Base-by-base conservation (phyloP, 2,113 vertebrate species). In the Hirundichthys speculiger region DNA sequence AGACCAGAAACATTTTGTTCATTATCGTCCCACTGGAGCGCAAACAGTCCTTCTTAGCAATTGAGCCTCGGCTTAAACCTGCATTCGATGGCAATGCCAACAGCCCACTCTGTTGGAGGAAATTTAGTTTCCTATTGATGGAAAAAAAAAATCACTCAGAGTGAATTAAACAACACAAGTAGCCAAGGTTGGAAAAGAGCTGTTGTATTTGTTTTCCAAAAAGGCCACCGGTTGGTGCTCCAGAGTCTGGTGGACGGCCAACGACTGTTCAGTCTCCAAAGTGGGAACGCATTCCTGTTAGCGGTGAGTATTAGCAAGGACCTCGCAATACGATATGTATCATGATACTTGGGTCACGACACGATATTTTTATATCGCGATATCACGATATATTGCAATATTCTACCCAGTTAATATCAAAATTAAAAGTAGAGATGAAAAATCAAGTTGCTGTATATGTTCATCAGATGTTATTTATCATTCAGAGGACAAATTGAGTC, bases 151-250 rank as follows among this genome's bases (percentile, higher is more conserved):
- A 1, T 14, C 56, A 59, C 41, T 18, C 20, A 42, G n/a, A 51
- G 27, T 49, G 58, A 84, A 72, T 68, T 49, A 74, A 70, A 85
- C 48, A 30, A 60, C 2, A 0, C 21, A 41, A 60, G 60, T 62
- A 49, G 16, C 54, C 75, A 39, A 18, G 41, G 43, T 52, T 82
- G 71, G 43, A 63, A 69, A 78, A 71, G 57, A 75, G 77, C 67
- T 75, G 75, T 77, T 82, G 51, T 68, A 77, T 84, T 82, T 66
- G 39, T 70, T 67, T 80, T 38, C 57, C 84, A 80, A 83, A 81
- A 54, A 34, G 73, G 49, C 57, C 39, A 61, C 64, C 63, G 62
- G 54, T 69, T 58, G 45, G n/a, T 45, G 64, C 66, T 65, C 55
- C 24, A 52, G 64, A 55, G 53, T 66, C 58, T 77, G 76, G 59